Conservation (phyloP, 2,888 invertebrate genomes). For the Crematogaster levior region DNA sequence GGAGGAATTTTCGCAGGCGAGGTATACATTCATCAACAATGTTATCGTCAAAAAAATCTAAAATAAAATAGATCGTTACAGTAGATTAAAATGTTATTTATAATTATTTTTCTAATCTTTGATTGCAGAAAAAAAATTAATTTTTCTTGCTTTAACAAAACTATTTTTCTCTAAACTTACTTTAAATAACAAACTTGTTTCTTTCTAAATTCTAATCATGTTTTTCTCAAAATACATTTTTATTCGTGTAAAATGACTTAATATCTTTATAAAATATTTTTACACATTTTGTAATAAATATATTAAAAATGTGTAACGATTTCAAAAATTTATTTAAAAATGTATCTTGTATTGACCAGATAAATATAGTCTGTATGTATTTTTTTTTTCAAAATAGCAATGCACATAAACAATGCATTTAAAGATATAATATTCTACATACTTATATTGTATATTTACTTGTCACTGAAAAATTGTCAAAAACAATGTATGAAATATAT, state of each 20-base stretch:
- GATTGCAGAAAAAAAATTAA: background rate
- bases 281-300: background rate
- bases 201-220: background rate
- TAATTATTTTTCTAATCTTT: background rate
- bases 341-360: background rate
- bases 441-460: background rate
- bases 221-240: background rate
- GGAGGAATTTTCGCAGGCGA: slow-evolving; percentile 16
- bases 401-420: background rate
- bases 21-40: background rate
- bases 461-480: background rate
- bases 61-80: background rate
- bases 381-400: background rate
- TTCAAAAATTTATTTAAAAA: background rate
- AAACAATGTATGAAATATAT: background rate
- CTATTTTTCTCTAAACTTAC: background rate
- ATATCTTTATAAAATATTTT: background rate
- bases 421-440: background rate
- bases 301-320: background rate
- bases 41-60: slow-evolving; percentile 12
- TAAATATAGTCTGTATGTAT: no score
- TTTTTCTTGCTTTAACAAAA: background rate
- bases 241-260: background rate
- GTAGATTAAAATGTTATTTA: background rate
- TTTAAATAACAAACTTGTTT: background rate